Conservation (phyloP, 2,113 vertebrate species). For the Seriola rivoliana region DNA sequence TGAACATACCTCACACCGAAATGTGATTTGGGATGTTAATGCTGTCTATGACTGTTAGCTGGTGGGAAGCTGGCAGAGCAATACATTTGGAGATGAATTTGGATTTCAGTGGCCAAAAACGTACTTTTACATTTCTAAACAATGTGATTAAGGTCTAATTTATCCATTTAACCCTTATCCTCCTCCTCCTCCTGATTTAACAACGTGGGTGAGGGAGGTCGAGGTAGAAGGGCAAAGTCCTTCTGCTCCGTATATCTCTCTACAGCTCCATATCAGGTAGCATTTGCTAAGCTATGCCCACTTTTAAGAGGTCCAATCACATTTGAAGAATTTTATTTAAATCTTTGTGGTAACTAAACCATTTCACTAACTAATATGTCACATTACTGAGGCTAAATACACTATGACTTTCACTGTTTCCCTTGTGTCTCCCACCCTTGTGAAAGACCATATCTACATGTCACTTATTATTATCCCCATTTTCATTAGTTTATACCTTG, state of each 20-base stretch:
- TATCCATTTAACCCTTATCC: too few relatives aligned
- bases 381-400: background rate
- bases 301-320: background rate
- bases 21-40: too few relatives aligned
- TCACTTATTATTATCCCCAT: background rate
- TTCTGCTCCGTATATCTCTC: too few relatives aligned
- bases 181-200: background rate
- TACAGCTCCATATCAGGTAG: background rate
- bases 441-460: background rate
- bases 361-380: background rate
- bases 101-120: background rate
- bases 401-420: too few relatives aligned
- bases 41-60: too few relatives aligned
- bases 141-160: background rate
- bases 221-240: background rate
- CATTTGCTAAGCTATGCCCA: background rate
- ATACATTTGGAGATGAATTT: background rate
- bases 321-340: background rate
- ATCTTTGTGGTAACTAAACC: too few relatives aligned
- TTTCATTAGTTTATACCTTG: slow-evolving; percentile 86
- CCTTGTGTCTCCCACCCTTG: background rate
- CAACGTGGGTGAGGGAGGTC: background rate
- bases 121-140: background rate
- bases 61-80: too few relatives aligned
- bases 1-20: too few relatives aligned